Evolutionary conservation across 1,140 invertebrate species (phyloP), one percentile per base, ranked within the genome.

Genomic region (Euschistus heros): DNA sequence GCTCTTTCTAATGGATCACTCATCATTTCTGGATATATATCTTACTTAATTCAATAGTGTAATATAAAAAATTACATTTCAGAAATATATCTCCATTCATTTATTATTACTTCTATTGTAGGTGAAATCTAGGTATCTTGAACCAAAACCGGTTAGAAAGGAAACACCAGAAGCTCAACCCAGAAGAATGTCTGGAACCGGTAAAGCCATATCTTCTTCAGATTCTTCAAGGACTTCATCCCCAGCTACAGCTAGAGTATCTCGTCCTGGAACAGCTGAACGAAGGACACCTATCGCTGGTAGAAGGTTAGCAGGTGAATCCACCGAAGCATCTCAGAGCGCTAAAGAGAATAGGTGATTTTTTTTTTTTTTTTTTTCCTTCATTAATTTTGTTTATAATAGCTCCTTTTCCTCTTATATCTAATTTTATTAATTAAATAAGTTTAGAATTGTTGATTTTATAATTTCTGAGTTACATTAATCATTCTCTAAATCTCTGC

Each of bases 191-290:
- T 57, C 46, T n/a, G 47, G 57, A 33, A 8, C 47, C 14, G 64
- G 64, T 15, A 24, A 44, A 7, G 78, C 78, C 71, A 79, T 79
- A 68, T 83, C 76, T 67, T 84, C 78, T 17, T 84, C 76, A 42
- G 82, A 80, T 72, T 85, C 84, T 0, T 83, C 82, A 4, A 73
- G 84, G 55, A 84, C 82, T 55, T 85, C 84, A 0, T 85, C 84
- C 72, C 85, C 85, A 14, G 84, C 83, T 0, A 79, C 82, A 70
- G 80, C 80, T 61, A 78, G 81, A 55, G 76, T 74, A 13, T 46
- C 64, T 7, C 46, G 62, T 22, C 30, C 62, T 22, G 27, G 63
- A 18, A 62, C 62, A 70, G 73, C 24, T 20, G 24, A 63, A 27
- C 22, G 62, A 52, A 65, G 67, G 64, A 63, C 52, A 14, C 42